Conservation (phyloP, 2,113 vertebrate genomes). For the Ursus arctos region DNA sequence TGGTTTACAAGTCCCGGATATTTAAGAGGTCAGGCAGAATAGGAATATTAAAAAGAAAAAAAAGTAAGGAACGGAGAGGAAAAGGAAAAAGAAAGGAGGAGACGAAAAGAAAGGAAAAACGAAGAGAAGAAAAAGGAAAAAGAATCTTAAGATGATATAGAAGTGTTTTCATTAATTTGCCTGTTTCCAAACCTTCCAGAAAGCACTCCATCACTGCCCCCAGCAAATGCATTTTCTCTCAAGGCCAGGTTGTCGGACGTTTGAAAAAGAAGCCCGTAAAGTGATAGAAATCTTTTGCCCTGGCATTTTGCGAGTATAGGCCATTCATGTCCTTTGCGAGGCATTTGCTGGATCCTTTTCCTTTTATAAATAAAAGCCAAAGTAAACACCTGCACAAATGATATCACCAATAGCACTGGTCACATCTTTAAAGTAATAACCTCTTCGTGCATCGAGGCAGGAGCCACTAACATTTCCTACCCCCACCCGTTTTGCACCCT, state of each 20-base stretch:
- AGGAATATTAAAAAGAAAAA: background rate
- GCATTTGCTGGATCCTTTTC: conserved; percentile 20
- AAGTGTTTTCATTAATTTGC: conserved; percentile 33
- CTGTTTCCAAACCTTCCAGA: conserved; percentile 14
- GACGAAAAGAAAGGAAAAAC: background rate
- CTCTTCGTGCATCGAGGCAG: background rate
- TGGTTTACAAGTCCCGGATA: background rate
- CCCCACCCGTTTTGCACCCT: background rate
- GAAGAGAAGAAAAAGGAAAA: background rate
- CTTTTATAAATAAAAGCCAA: conserved; percentile 64
- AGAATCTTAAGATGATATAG: background rate
- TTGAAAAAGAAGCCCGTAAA: conserved; percentile 2
- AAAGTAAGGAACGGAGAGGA: background rate
- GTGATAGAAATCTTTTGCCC: background rate
- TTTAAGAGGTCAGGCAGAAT: background rate
- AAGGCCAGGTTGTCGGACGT: background rate
- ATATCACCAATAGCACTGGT: background rate
- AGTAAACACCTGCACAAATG: conserved; percentile 52
- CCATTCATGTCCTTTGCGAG: background rate
- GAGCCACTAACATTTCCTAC: conserved; percentile 32
- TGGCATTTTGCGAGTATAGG: conserved; percentile 20
- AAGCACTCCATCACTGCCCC: background rate
- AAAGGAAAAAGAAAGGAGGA: conserved; percentile 10
- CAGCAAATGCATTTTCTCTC: conserved; percentile 28
- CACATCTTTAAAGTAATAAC: conserved; percentile 25